Percentiles rank a stretch among this genome's conserved stretches.
phyloP scores from a whole-genome alignment of 2,797 vertebrate species.

The Bovichtus variegatus region DNA sequence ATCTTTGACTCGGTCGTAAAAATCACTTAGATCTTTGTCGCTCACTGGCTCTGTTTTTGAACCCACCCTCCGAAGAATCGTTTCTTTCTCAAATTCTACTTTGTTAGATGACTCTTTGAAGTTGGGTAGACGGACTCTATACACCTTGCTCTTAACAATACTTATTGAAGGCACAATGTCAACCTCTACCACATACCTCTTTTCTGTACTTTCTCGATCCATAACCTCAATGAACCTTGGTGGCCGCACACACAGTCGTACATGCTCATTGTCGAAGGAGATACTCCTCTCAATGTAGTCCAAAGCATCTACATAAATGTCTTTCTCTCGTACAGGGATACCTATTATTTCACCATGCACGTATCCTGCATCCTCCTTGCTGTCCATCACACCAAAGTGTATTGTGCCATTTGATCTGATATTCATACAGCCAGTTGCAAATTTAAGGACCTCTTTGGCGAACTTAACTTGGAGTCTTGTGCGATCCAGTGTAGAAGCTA shows the following conservation, averaged over 20 bases:
- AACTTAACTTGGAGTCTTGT: slow-evolving; percentile 86
- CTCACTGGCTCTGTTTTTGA: slow-evolving; percentile 84
- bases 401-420: slow-evolving; percentile 90
- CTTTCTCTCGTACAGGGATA: slow-evolving; percentile 78
- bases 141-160: slow-evolving; percentile 78
- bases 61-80: slow-evolving; percentile 80
- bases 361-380: slow-evolving; percentile 67
- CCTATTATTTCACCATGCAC: slow-evolving; percentile 88
- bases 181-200: slow-evolving; percentile 87
- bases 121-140: slow-evolving; percentile 84
- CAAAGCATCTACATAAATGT: slow-evolving; percentile 85
- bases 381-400: slow-evolving; percentile 90
- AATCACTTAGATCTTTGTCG: slow-evolving; percentile 71
- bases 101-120: slow-evolving; percentile 83
- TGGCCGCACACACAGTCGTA: slow-evolving; percentile 84
- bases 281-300: slow-evolving; percentile 86
- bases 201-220: slow-evolving; percentile 72
- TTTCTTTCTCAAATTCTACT: slow-evolving; percentile 76
- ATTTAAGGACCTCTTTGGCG: slow-evolving; percentile 86
- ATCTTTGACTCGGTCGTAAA: slow-evolving; percentile 72
- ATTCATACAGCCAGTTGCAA: slow-evolving; percentile 89
- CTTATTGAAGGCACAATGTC: slow-evolving; percentile 83
- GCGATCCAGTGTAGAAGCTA: slow-evolving; percentile 78
- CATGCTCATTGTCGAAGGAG: slow-evolving; percentile 66
- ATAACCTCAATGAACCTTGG: slow-evolving; percentile 88